Base-by-base conservation (phyloP, 1,140 invertebrate genomes). In the Anastrepha ludens region DNA sequence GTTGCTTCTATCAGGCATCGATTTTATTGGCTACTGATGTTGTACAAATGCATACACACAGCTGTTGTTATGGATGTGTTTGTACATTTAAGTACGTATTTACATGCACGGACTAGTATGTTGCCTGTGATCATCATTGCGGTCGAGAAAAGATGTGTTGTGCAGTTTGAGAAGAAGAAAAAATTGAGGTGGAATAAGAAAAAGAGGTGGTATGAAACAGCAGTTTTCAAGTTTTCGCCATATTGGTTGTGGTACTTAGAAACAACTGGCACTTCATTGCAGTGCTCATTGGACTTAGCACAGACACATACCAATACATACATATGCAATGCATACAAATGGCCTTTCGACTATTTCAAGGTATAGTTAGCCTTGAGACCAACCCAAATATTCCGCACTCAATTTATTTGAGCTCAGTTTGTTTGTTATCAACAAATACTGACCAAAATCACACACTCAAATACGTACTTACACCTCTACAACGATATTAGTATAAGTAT, bases 361-460 rank as follows among this genome's bases (percentile, higher is more conserved):
- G 50, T 55, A 55, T 78, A 55, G 7, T 81, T 81, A 55, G 74
- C 74, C 74, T 55, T 81, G 74, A 81, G 74, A 55, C 74, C 74
- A 55, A 47, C 17, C 9, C 74, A 81, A 81, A 81, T 20, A 55
- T 17, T 81, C 74, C 74, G 44, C n/a, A 81, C n/a, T 50, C 74
- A 81, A 55, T 81, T 81, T 81, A 81, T 81, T 81, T 81, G 74
- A 55, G 74, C 47, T 81, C 74, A 81, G 50, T 81, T 55, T 81
- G n/a, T 81, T 55, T 81, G 44, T n/a, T 2, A 81, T 17, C 47
- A 81, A 81, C 74, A 81, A 81, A 55, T 81, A 81, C 47, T 81
- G 47, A 9, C 20, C 74, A 55, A 81, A 20, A 5, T 47, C 6
- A 20, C 47, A 81, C 29, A 8, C 74, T 9, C 20, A 1, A 9